Evolutionary conservation across 2,113 vertebrate species (phyloP).

Genomic region (Limanda limanda): DNA sequence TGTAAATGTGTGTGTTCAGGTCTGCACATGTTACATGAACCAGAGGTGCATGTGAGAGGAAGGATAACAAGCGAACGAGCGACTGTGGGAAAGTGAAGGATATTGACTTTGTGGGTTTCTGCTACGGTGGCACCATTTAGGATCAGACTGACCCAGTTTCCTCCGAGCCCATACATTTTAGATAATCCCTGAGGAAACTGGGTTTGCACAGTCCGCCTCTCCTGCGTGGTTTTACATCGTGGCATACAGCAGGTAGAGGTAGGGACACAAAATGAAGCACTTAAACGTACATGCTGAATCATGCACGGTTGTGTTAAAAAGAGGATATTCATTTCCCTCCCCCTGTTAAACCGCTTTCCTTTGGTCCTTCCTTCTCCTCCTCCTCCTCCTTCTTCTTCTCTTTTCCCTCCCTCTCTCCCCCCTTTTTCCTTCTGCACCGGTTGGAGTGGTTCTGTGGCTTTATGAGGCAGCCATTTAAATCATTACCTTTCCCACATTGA

Average conservation of each 20-base stretch:
- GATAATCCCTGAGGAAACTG: slow-evolving; percentile 72
- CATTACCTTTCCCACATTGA: slow-evolving; percentile 80
- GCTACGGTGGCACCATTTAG: slow-evolving; percentile 69
- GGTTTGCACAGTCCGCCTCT: slow-evolving; percentile 59
- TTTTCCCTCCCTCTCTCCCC: slow-evolving; percentile 1
- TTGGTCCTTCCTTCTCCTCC: slow-evolving; percentile 34
- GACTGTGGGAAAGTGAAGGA: slow-evolving; percentile 48
- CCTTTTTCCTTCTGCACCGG: slow-evolving; percentile 46
- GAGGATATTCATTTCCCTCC: slow-evolving; percentile 67
- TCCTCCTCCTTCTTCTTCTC: neutral
- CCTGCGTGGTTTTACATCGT: slow-evolving; percentile 57
- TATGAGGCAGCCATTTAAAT: slow-evolving; percentile 77
- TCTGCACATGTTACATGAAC: slow-evolving; percentile 29
- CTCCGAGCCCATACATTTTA: slow-evolving; percentile 71
- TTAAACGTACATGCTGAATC: slow-evolving; percentile 76
- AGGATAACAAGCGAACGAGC: slow-evolving; percentile 36
- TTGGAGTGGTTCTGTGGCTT: slow-evolving; percentile 69
- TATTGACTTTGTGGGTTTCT: slow-evolving; percentile 71
- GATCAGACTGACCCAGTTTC: slow-evolving; percentile 80
- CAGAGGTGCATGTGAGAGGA: slow-evolving; percentile 30
- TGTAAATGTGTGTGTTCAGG: neutral
- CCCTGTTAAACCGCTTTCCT: slow-evolving; percentile 59
- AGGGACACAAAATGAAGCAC: slow-evolving; percentile 64
- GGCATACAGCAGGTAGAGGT: slow-evolving; percentile 56
- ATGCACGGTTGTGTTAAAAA: slow-evolving; percentile 69